Percentiles rank a stretch among this genome's conserved stretches.
Conservation (phyloP, 30 jellyfish, hydroid and myxozoan species). For the Aurelia coerulea region DNA sequence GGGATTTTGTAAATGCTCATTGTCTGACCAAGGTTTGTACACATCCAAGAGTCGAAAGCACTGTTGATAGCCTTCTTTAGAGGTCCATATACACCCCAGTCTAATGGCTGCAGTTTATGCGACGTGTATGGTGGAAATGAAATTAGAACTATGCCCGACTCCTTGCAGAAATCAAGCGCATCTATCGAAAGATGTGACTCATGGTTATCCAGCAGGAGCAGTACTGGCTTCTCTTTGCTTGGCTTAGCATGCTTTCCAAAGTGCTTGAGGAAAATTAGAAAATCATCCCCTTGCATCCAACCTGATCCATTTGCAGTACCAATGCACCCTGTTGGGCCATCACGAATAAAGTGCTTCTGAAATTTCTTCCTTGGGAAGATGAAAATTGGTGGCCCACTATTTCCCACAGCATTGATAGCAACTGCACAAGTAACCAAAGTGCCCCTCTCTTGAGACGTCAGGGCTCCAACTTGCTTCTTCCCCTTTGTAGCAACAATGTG, state of each 20-base stretch:
- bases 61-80: conserved; percentile 45
- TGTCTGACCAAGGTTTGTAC: conserved; percentile 60
- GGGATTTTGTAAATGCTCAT: conserved; percentile 64
- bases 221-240: conserved; percentile 40
- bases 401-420: conserved; percentile 59
- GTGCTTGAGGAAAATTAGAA: conserved; percentile 29
- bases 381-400: conserved; percentile 61
- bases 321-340: conserved; percentile 63
- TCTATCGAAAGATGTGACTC: conserved; percentile 53
- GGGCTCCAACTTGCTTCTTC: conserved; percentile 66
- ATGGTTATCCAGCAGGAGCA: conserved; percentile 69
- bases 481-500: conserved; percentile 52
- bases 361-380: conserved; percentile 60
- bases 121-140: conserved; percentile 70
- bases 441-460: conserved; percentile 66
- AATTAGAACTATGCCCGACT: conserved; percentile 41
- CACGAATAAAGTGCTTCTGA: conserved; percentile 45
- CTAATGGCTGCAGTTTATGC: conserved; percentile 79
- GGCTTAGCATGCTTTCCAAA: conserved; percentile 39
- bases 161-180: conserved; percentile 56
- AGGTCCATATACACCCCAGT: conserved; percentile 74
- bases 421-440: conserved; percentile 45
- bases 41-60: conserved; percentile 67
- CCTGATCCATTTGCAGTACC: conserved; percentile 56
- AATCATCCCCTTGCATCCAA: conserved; percentile 63